phyloP scores from a whole-genome alignment of 2,797 vertebrate genomes.

The Gephyroberyx darwinii region DNA sequence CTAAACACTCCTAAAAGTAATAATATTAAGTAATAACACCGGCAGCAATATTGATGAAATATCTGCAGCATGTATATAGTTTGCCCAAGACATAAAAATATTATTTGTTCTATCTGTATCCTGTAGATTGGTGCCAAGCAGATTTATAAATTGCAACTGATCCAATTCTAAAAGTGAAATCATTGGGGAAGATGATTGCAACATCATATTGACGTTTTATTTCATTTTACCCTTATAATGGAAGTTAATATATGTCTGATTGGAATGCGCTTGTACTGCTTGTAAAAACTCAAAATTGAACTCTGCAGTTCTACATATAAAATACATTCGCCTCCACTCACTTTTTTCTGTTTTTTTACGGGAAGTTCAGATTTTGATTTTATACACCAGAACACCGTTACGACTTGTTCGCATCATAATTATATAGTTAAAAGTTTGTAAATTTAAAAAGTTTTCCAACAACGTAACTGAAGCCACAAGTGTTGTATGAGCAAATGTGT shows the following conservation, averaged over 20 bases:
- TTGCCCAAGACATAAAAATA: too few species aligned
- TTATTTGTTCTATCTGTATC: too few species aligned
- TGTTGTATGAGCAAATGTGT: slow-evolving; percentile 50
- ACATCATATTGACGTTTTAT: neutral
- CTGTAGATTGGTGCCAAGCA: too few species aligned
- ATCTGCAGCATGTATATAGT: neutral
- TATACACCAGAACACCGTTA: slow-evolving; percentile 11
- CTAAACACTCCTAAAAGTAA: neutral
- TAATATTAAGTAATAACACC: neutral
- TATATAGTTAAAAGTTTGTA: slow-evolving; percentile 12
- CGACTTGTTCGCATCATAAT: slow-evolving; percentile 9
- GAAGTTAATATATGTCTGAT: neutral
- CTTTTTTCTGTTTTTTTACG: neutral
- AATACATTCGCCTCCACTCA: neutral
- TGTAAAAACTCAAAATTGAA: neutral
- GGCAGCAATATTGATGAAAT: neutral
- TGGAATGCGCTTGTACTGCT: slow-evolving; percentile 11
- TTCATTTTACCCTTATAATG: slow-evolving; percentile 8
- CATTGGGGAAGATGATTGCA: too few species aligned
- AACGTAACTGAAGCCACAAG: slow-evolving; percentile 53
- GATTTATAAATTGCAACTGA: too few species aligned
- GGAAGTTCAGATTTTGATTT: slow-evolving; percentile 6
- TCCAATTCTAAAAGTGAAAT: too few species aligned
- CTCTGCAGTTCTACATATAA: neutral
- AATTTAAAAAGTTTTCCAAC: slow-evolving; percentile 50